Evolutionary conservation across 2,113 vertebrate genomes (phyloP).

Genomic region (Rattus rattus): DNA sequence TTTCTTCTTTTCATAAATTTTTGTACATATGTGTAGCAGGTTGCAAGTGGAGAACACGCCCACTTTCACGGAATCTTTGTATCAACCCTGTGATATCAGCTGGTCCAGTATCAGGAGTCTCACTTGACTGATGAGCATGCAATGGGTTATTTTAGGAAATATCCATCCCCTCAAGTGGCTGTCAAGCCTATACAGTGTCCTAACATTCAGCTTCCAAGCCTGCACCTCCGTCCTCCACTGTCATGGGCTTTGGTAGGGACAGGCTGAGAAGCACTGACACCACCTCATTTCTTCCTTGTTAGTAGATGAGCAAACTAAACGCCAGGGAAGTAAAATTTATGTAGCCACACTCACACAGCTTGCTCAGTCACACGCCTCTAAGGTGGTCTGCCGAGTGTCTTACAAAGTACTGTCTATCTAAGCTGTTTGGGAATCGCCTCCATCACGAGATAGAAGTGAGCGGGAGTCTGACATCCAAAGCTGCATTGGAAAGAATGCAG

Average conservation of each 20-base stretch:
- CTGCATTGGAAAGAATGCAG: not conserved
- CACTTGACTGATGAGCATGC: not conserved
- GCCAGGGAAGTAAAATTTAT: not conserved
- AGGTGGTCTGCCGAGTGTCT: not conserved
- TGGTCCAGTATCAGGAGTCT: fast-evolving
- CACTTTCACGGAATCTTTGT: not conserved
- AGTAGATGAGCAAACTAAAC: not conserved
- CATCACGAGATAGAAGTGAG: not conserved
- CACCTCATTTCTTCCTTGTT: not conserved
- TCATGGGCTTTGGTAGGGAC: not conserved
- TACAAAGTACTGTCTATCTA: too few species aligned
- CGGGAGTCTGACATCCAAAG: not conserved
- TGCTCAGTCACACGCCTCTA: too few species aligned
- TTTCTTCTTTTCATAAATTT: not conserved
- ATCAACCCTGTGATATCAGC: not conserved
- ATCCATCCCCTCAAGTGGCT: not conserved
- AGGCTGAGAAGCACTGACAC: not conserved
- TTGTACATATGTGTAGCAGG: not conserved
- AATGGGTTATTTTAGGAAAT: too few species aligned
- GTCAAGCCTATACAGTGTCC: not conserved
- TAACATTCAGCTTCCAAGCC: not conserved
- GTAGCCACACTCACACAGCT: not conserved
- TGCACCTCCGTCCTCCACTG: not conserved
- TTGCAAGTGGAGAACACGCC: not conserved
- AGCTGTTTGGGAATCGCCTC: not conserved